A percentile compares a stretch with the other conserved stretches of the same genome.
Conservation (phyloP, 2,797 vertebrate species). For the Sebastes kiyomatsui region DNA sequence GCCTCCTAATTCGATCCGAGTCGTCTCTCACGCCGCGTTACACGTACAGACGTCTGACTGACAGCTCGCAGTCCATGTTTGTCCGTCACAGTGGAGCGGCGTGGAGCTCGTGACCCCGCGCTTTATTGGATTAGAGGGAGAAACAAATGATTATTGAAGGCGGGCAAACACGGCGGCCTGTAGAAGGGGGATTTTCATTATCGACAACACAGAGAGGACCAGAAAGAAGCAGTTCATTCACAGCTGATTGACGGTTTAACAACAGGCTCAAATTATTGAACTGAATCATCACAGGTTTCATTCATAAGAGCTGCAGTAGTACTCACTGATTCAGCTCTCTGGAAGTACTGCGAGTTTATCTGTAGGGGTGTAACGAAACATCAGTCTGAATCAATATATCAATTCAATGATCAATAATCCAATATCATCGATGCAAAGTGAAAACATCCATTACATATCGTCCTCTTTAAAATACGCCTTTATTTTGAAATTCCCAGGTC, state of each 20-base stretch:
- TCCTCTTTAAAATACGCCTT: too few relatives aligned
- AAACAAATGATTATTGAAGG: constrained; percentile 59
- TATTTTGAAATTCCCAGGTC: too few relatives aligned
- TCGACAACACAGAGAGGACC: constrained; percentile 14
- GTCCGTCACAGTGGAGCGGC: constrained; percentile 42
- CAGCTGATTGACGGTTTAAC: constrained; percentile 31
- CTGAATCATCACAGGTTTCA: constrained; percentile 31
- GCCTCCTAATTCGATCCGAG: constrained; percentile 35
- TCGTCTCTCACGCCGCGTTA: constrained; percentile 32
- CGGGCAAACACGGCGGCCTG: constrained; percentile 42
- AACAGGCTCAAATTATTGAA: background rate
- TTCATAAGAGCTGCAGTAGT: background rate
- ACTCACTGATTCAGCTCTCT: background rate
- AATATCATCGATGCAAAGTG: too few relatives aligned
- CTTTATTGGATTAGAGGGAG: constrained; percentile 75
- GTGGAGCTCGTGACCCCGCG: constrained; percentile 13
- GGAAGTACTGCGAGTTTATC: background rate
- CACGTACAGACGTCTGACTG: constrained; percentile 34
- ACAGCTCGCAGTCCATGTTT: constrained; percentile 31
- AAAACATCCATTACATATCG: too few relatives aligned
- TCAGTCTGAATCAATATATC: fast-evolving
- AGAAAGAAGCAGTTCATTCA: constrained; percentile 34
- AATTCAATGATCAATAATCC: too few relatives aligned
- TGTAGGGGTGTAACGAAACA: too few relatives aligned
- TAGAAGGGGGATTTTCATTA: constrained; percentile 56